Evolutionary conservation across 1,140 invertebrate genomes (phyloP), one percentile per base, ranked within the genome.

Genomic region (Drosophila kurseongensis): DNA sequence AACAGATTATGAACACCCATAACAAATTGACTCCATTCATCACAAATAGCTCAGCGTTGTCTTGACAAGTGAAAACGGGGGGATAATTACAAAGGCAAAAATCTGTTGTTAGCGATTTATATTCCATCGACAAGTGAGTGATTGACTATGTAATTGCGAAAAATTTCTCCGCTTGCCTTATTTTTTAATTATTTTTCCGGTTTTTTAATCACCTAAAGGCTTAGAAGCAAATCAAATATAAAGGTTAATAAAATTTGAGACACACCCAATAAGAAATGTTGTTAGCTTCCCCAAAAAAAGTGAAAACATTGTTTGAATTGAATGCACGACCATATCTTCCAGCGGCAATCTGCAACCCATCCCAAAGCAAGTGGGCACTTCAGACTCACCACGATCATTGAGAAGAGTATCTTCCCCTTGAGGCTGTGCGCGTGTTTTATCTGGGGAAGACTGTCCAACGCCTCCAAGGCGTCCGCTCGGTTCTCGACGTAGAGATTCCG

Each of bases 321-420:
- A 57, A 13, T 10, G 29, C 12, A 16, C 29, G 32, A 38, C 29
- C 36, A 41, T 63, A 57, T 62, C 36, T 56, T 12, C 23, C 10
- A 10, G 27, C 5, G 7, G 4, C 36, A 18, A 14, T 40, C 63
- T 41, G 14, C 16, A 50, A 16, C 23, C 16, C 41, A 38, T 18
- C 16, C 35, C 55, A 58, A 18, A 35, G 16, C 62, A 18, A 6
- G 13, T 32, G 1, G 45, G 14, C 16, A 12, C 35, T 58, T 12
- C n/a, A 35, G 44, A 96, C 96, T 96, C 94, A 98, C 98, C 93
- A 98, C 97, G 80, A 98, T 95, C 47, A 98, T 96, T 51, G 98
- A 98, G 92, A 98, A 98, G 40, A 99, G 94, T 63, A 99, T 97
- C 94, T 98, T 99, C 42, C 95, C 95, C 93, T 98, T 98, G 23